These are phyloP conservation scores for Noctuana brunneofusca DNA, from an alignment of 2,888 invertebrate genomes.

Conservation along the genomic window DNA sequence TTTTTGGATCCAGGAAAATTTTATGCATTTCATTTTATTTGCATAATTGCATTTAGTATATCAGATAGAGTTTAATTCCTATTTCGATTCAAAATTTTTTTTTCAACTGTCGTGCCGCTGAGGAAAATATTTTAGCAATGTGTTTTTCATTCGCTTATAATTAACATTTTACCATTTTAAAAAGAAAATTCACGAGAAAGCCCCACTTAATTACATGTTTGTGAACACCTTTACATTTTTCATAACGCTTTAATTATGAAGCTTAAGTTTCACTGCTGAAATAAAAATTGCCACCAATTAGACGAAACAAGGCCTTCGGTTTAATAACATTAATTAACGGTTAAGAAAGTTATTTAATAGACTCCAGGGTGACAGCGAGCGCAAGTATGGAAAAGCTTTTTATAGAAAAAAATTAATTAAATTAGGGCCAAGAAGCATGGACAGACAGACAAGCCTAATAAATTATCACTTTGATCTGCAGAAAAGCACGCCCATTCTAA, in stretches of 20 bases:
- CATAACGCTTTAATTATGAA: slow-evolving; percentile 15
- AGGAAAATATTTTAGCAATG: not conserved
- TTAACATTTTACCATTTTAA: slow-evolving; percentile 1
- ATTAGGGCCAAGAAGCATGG: not conserved
- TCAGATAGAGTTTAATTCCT: too few relatives aligned
- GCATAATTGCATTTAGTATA: too few relatives aligned
- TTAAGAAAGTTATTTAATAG: slow-evolving; percentile 1
- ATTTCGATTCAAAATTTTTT: not conserved
- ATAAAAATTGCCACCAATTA: slow-evolving; percentile 26
- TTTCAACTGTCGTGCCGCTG: not conserved
- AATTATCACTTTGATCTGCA: not conserved
- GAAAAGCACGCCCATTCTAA: not conserved
- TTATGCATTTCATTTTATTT: too few relatives aligned
- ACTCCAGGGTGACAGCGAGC: not conserved
- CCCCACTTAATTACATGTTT: slow-evolving; percentile 16
- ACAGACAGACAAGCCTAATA: not conserved
- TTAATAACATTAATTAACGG: slow-evolving; percentile 21
- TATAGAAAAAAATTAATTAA: not conserved
- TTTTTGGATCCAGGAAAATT: too few relatives aligned
- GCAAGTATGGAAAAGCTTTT: not conserved
- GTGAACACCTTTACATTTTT: slow-evolving; percentile 19
- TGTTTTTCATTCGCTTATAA: not conserved
- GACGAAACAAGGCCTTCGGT: slow-evolving; percentile 17
- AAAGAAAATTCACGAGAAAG: slow-evolving; percentile 12
- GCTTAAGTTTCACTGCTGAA: slow-evolving; percentile 18